Conservation (phyloP, 2,797 vertebrate species). For the Melanogrammus aeglefinus region DNA sequence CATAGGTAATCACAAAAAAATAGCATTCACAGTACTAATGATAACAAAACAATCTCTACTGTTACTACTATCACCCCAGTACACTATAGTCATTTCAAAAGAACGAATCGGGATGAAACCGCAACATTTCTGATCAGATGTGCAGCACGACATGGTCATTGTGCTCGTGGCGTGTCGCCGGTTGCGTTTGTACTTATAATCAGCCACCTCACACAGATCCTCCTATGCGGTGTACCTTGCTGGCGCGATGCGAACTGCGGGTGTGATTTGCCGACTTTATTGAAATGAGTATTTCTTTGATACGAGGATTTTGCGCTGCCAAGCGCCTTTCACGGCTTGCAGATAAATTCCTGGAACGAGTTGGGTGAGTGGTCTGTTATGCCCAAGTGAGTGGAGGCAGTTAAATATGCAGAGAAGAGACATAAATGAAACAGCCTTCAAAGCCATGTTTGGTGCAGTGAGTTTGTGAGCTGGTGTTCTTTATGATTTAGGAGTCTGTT, state of each 20-base stretch:
- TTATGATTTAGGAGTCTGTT: conserved; percentile 58
- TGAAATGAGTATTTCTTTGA: conserved; percentile 43
- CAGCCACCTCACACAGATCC: not conserved
- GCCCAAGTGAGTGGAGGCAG: conserved; percentile 56
- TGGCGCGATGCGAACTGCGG: not conserved
- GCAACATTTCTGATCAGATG: too few relatives aligned
- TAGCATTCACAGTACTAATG: not conserved
- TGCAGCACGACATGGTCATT: too few relatives aligned
- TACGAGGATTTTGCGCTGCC: conserved; percentile 63
- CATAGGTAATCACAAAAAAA: not conserved
- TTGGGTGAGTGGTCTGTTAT: conserved; percentile 60
- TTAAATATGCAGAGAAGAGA: conserved; percentile 68
- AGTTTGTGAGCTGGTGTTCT: conserved; percentile 44
- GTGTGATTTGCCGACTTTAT: conserved; percentile 17
- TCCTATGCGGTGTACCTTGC: not conserved
- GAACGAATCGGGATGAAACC: too few relatives aligned
- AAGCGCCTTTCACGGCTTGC: conserved; percentile 54
- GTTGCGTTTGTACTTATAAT: not conserved
- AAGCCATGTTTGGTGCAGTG: conserved; percentile 45
- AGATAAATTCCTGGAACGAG: conserved; percentile 68
- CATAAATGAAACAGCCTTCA: conserved; percentile 65
- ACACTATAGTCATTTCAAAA: too few relatives aligned
- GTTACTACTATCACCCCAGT: not conserved
- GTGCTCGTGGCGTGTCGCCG: not conserved
- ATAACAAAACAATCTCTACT: not conserved